These are phyloP conservation scores for Gandaritis pyraliata DNA, from an alignment of 2,888 invertebrate genomes.

Conservation along the genomic window DNA sequence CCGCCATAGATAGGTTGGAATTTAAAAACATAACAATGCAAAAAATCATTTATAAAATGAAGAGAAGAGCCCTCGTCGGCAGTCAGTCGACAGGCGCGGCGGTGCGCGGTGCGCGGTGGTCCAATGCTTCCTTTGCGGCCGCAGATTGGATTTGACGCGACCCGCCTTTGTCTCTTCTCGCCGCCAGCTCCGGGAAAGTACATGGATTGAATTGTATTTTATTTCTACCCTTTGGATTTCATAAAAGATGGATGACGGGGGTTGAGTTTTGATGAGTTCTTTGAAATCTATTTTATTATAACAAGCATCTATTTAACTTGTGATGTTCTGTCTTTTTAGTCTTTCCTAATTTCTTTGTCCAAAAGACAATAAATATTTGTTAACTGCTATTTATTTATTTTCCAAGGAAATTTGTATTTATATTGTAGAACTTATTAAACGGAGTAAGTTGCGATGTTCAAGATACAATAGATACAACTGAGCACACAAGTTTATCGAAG, in stretches of 20 bases:
- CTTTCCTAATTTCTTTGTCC: too few relatives aligned
- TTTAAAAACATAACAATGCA: background rate
- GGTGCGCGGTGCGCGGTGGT: too few relatives aligned
- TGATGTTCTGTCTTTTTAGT: background rate
- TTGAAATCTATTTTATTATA: background rate
- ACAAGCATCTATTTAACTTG: background rate
- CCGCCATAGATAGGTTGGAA: too few relatives aligned
- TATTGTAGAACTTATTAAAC: too few relatives aligned
- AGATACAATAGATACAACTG: background rate
- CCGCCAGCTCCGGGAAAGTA: slow-evolving; percentile 33
- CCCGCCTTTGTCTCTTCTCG: slow-evolving; percentile 40
- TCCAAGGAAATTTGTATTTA: too few relatives aligned
- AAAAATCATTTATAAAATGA: slow-evolving; percentile 7
- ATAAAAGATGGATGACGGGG: slow-evolving; percentile 24
- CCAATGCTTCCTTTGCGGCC: slow-evolving; percentile 24
- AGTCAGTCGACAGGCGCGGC: slow-evolving; percentile 19
- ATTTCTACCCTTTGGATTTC: slow-evolving; percentile 35
- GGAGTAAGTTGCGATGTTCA: too few relatives aligned
- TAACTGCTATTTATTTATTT: too few relatives aligned
- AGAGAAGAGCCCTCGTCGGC: background rate
- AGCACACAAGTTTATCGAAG: slow-evolving; percentile 3
- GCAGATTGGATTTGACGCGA: slow-evolving; percentile 50
- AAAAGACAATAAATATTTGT: too few relatives aligned
- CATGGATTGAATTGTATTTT: slow-evolving; percentile 46
- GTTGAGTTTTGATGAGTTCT: slow-evolving; percentile 10